Base-by-base conservation (phyloP, 2,888 invertebrate genomes). In the Catocala nupta region DNA sequence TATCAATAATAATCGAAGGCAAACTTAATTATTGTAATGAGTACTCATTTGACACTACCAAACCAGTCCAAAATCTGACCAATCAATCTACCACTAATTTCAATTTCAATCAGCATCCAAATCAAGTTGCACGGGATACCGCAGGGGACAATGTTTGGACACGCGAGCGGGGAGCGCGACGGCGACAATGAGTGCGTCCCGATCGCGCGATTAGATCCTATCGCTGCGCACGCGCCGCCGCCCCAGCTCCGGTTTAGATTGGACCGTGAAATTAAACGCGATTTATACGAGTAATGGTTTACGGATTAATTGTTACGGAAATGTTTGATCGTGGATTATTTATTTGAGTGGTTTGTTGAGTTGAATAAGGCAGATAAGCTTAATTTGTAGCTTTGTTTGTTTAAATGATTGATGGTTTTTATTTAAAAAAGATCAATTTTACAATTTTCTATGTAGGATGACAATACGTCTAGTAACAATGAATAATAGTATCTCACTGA, bases 141-240 rank as follows among this genome's bases (percentile, higher is more conserved):
- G 68, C 75, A 77, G 71, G 80, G 78, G 83, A 81, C 87, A 84
- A 81, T 90, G 90, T 91, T 91, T 91, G 86, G 90, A 91, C 90
- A 89, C 83, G 87, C 82, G 80, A 79, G 73, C 63, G 65, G 64
- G 72, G 68, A 68, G 77, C 77, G 85, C 85, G 85, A 85, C 88
- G 81, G 80, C 86, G 88, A 89, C 88, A 87, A 87, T 82, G 86
- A 82, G 84, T 84, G 84, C 87, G 89, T 87, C 80, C 71, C 84
- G 87, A 89, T 89, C 84, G 70, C 73, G 65, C 82, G 89, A 90
- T 90, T 82, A 88, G 90, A 86, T 90, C 71, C 68, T 86, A 92
- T 92, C 72, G 66, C 58, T 78, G 82, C 85, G 90, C 91, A 89
- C 91, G 90, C 89, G 91, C 88, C 87, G 78, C 73, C 86, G 78